Evolutionary conservation across 2,888 invertebrate species (phyloP), one percentile per base, ranked within the genome.

Genomic region (Baronia brevicornis): DNA sequence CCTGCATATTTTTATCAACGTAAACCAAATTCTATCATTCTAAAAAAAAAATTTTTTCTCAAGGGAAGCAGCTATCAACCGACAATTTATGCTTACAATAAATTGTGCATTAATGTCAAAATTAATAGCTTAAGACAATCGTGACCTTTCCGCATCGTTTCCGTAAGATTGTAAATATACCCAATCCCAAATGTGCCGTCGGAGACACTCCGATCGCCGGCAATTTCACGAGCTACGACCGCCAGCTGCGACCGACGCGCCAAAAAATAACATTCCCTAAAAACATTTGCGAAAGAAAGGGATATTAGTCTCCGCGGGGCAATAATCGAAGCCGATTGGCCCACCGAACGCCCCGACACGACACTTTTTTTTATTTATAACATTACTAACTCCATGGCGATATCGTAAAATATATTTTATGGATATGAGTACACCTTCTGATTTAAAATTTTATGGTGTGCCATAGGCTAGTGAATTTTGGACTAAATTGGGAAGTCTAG

Each of bases 301-400:
- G 70, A 77, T 85, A 85, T 84, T 82, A 80, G 74, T 84, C 85
- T 84, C 85, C 66, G 62, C 56, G 84, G 85, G 52, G 65, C 80
- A 54, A 79, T 85, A 77, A 82, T 84, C 82, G 78, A 82, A 77
- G 71, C 74, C 84, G 82, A 84, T 85, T 68, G 84, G 64, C 67
- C 62, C 68, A 66, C 72, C 67, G 65, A 67, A 63, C 62, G 66
- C 52, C 48, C 62, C 63, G 54, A 67, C 71, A 67, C 66, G 71
- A 70, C 72, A 70, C 60, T 67, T 69, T 58, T 41, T 59, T 70
- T 74, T 75, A 77, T 78, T 77, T 75, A 75, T 74, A 62, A 61
- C 61, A 62, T 67, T 62, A 66, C 63, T 66, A 51, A 54, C 53
- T 60, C 62, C 60, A 41, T 40, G 69, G 67, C 62, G 56, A 66